Evolutionary conservation across 2,888 invertebrate genomes (phyloP).

Genomic region (Meliscaeva auricollis): DNA sequence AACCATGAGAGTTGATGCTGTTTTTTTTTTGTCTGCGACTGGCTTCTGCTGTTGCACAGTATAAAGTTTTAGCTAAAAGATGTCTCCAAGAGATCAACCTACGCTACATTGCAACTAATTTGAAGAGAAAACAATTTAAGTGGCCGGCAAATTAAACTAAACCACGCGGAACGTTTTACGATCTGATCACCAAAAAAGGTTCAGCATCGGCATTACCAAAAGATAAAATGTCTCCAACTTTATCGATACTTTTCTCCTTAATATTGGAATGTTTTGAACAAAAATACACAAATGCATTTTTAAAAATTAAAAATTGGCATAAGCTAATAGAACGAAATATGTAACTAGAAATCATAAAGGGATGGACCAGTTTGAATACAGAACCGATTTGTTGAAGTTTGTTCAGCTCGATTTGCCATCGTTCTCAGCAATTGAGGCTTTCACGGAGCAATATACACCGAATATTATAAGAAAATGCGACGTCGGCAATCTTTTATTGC

Average conservation of each 20-base stretch:
- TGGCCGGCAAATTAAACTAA: constrained; percentile 74
- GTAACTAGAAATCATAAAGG: too few species aligned
- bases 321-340: too few species aligned
- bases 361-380: too few species aligned
- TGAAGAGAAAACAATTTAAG: constrained; percentile 73
- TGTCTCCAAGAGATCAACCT: constrained; percentile 71
- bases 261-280: not conserved
- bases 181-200: constrained; percentile 22
- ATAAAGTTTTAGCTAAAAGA: constrained; percentile 40
- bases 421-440: too few species aligned
- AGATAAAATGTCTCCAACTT: not conserved
- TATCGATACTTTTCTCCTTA: not conserved
- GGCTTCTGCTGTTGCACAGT: constrained; percentile 13
- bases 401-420: too few species aligned
- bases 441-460: too few species aligned
- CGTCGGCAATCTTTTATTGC: too few species aligned
- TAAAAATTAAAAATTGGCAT: too few species aligned
- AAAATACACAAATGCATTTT: too few species aligned
- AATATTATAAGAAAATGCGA: too few species aligned
- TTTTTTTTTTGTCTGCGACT: not conserved
- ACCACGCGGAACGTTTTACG: constrained; percentile 65
- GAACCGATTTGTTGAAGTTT: too few species aligned
- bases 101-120: constrained; percentile 74
- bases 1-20: constrained; percentile 42
- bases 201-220: not conserved